Conservation (phyloP, 2,888 invertebrate genomes). For the Orthosia incerta region DNA sequence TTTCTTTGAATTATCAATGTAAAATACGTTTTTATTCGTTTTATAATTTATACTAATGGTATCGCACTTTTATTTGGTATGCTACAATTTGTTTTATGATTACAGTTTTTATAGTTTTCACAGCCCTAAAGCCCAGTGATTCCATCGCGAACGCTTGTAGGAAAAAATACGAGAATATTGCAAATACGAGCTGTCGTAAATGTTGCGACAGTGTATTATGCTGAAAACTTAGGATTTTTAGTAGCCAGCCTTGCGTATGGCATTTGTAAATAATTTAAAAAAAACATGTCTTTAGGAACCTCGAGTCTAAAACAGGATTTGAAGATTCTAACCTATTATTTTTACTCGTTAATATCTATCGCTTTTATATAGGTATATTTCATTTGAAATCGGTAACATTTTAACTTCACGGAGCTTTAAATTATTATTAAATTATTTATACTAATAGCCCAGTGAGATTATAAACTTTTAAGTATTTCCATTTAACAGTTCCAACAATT, state of each 20-base stretch:
- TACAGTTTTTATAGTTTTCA: slow-evolving; percentile 68
- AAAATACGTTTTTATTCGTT: slow-evolving; percentile 51
- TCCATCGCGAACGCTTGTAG: slow-evolving; percentile 68
- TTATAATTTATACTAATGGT: slow-evolving; percentile 54
- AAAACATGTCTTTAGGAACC: slow-evolving; percentile 64
- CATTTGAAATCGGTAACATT: slow-evolving; percentile 60
- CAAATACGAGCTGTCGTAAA: slow-evolving; percentile 62
- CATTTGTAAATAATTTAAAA: slow-evolving; percentile 73
- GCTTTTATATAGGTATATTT: slow-evolving; percentile 66
- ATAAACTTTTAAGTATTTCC: slow-evolving; percentile 67
- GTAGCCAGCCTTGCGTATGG: slow-evolving; percentile 61
- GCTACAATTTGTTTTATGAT: slow-evolving; percentile 51
- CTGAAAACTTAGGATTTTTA: slow-evolving; percentile 69
- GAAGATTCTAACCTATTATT: slow-evolving; percentile 72
- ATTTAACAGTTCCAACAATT: slow-evolving; percentile 67
- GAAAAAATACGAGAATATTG: slow-evolving; percentile 66
- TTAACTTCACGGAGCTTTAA: slow-evolving; percentile 75
- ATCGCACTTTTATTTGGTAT: slow-evolving; percentile 42
- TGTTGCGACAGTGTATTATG: slow-evolving; percentile 60
- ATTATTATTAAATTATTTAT: slow-evolving; percentile 74
- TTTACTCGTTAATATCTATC: slow-evolving; percentile 65
- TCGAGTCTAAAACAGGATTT: slow-evolving; percentile 71
- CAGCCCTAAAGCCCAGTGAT: slow-evolving; percentile 69
- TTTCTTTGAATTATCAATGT: slow-evolving; percentile 49
- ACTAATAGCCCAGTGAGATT: slow-evolving; percentile 83